Evolutionary conservation across 37 sponge, comb jelly and placozoan genomes (phyloP).

Genomic region (Chondrosia reniformis): DNA sequence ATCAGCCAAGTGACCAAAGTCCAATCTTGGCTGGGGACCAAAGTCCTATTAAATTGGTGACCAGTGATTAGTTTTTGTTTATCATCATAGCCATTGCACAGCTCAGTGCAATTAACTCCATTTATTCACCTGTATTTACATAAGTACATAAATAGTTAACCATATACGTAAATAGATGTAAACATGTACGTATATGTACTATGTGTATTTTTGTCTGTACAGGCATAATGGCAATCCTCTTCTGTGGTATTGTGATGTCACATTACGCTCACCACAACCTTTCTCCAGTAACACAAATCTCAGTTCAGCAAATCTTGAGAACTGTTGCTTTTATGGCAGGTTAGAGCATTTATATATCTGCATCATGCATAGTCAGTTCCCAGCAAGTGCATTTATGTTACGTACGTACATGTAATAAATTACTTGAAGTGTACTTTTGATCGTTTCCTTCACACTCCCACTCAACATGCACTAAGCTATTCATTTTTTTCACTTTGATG

Average conservation of each 20-base stretch:
- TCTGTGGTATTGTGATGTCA: slow-evolving; percentile 95
- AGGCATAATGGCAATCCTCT: slow-evolving; percentile 93
- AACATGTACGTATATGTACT: neutral
- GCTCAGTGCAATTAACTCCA: no score
- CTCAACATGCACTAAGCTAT: neutral
- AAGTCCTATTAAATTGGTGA: no score
- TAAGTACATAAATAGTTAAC: neutral
- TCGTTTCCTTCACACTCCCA: neutral
- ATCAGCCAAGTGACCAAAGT: no score
- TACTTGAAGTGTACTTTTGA: no score
- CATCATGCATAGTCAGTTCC: no score
- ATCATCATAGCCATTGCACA: no score
- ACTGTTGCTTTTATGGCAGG: slow-evolving; percentile 89
- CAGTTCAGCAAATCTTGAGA: slow-evolving; percentile 81
- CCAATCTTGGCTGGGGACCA: no score
- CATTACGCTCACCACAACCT: slow-evolving; percentile 97
- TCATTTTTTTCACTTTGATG: no score
- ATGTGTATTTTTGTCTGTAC: neutral
- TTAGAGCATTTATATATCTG: slow-evolving; percentile 21
- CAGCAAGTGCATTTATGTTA: no score
- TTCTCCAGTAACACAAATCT: slow-evolving; percentile 85
- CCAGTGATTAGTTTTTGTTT: no score
- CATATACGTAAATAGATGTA: neutral
- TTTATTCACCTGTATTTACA: neutral
- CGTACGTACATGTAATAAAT: no score